These are phyloP conservation scores for Oreonectes daqikongensis DNA, from an alignment of 2,797 vertebrate genomes.

Conservation along the genomic window DNA sequence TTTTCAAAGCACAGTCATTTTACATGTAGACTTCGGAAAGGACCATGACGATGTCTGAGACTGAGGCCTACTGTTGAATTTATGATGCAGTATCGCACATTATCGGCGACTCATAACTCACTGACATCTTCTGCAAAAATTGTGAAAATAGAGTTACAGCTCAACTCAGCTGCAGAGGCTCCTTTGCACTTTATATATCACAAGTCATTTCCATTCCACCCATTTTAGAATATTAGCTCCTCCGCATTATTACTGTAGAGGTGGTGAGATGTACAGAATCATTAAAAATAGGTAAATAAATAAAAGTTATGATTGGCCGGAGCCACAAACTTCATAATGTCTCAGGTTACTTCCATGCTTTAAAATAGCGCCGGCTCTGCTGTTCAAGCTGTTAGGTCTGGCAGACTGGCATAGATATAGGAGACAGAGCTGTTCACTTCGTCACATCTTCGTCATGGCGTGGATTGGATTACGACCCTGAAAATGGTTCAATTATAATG, in stretches of 20 bases:
- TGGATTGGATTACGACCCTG: conserved; percentile 50
- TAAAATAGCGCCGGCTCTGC: conserved; percentile 75
- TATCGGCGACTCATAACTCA: conserved; percentile 17
- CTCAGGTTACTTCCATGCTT: conserved; percentile 76
- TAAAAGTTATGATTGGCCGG: conserved; percentile 66
- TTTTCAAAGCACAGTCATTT: conserved; percentile 7
- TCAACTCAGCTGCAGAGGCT: neutral
- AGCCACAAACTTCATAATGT: conserved; percentile 66
- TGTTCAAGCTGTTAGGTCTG: conserved; percentile 57
- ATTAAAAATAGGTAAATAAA: conserved; percentile 48
- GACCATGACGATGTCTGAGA: neutral
- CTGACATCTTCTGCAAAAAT: conserved; percentile 22
- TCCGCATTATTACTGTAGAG: neutral
- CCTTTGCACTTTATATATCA: neutral
- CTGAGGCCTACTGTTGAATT: conserved; percentile 2
- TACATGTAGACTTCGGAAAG: conserved; percentile 12
- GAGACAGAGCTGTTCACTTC: conserved; percentile 43
- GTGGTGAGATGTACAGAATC: neutral
- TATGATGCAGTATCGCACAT: conserved; percentile 14
- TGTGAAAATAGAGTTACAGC: conserved; percentile 13
- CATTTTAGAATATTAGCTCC: conserved; percentile 3
- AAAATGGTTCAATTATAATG: neutral
- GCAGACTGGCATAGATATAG: conserved; percentile 51
- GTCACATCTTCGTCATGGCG: conserved; percentile 49
- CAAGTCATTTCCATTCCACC: conserved; percentile 5